Evolutionary conservation across 2,888 invertebrate genomes (phyloP), one percentile per base, ranked within the genome.

Genomic region (Blera fallax): DNA sequence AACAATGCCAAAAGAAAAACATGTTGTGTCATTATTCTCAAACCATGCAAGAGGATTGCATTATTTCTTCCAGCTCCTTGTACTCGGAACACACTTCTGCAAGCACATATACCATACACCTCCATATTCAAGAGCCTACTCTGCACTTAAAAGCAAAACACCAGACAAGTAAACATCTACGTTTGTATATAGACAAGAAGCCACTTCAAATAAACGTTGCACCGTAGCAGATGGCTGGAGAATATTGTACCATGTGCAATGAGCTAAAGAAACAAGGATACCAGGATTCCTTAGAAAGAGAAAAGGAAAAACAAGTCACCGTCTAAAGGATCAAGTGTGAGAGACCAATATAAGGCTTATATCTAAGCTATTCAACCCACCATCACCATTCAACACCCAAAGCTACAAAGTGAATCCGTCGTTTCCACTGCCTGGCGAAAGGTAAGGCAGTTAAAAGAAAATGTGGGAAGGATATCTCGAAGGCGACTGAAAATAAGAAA

Each of bases 181-280:
- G 21, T 14, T 64, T 8, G 21, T 43, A 18, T 27, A 7, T 34
- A 34, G 11, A 40, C 40, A 65, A 45, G 40, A 52, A 73, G 60
- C 54, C 76, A 73, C 72, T 83, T 40, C 54, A 62, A 60, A 78
- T 73, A 67, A 79, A 69, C 67, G 54, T 67, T 79, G 65, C 65
- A 78, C 27, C 16, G 8, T 27, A 73, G 52, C 78, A 78, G 72
- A 83, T 78, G 65, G 78, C 21, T 37, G 54, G 29, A 78, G 40
- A 78, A 79, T 67, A 40, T 29, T 83, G 72, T 83, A 65, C 72
- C 72, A 78, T 79, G 78, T 72, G 72, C 78, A 83, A 83, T 83
- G 79, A 69, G 73, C 67, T 69, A 69, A 62, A 40, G 45, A 67
- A 83, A 48, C 72, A 62, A 40, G 54, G 73, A 78, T 65, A 82